Percentiles rank a stretch among this genome's conserved stretches.
Evolutionary conservation across 2,113 vertebrate species (phyloP).

Genomic region (Periophthalmodon schlosseri): DNA sequence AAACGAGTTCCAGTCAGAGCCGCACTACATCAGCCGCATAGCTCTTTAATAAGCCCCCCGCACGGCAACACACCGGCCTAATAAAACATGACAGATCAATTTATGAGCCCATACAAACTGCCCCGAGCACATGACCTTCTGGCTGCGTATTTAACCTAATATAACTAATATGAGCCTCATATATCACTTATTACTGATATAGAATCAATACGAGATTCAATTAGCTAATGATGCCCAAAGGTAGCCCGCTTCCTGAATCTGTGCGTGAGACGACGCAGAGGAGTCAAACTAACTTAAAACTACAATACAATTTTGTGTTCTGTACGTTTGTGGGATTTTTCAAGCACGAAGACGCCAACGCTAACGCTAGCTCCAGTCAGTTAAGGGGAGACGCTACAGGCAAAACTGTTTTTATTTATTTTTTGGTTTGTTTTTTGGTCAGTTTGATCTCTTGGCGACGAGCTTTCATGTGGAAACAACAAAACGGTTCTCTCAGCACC

Average conservation of each 20-base stretch:
- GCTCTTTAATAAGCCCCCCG: slow-evolving; percentile 39
- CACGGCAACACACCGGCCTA: slow-evolving; percentile 56
- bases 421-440: too few relatives aligned
- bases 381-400: too few relatives aligned
- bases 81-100: slow-evolving; percentile 73
- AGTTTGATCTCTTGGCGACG: too few relatives aligned
- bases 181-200: slow-evolving; percentile 77
- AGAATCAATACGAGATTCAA: slow-evolving; percentile 74
- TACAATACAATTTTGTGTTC: not conserved
- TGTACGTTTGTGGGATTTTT: too few relatives aligned
- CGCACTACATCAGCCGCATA: slow-evolving; percentile 26
- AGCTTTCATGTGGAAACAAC: too few relatives aligned
- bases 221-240: slow-evolving; percentile 71
- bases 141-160: slow-evolving; percentile 74
- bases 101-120: slow-evolving; percentile 66
- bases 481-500: too few relatives aligned
- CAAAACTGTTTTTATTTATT: too few relatives aligned
- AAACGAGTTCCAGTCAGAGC: slow-evolving; percentile 22
- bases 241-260: slow-evolving; percentile 65
- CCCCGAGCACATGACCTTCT: slow-evolving; percentile 60
- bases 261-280: slow-evolving; percentile 30
- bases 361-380: too few relatives aligned
- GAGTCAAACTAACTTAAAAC: slow-evolving; percentile 11
- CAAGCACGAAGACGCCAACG: too few relatives aligned
- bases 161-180: slow-evolving; percentile 74